Percentiles rank a stretch among this genome's conserved stretches.
Evolutionary conservation across 1,140 invertebrate species (phyloP).

Genomic region (Drosophila rufa): DNA sequence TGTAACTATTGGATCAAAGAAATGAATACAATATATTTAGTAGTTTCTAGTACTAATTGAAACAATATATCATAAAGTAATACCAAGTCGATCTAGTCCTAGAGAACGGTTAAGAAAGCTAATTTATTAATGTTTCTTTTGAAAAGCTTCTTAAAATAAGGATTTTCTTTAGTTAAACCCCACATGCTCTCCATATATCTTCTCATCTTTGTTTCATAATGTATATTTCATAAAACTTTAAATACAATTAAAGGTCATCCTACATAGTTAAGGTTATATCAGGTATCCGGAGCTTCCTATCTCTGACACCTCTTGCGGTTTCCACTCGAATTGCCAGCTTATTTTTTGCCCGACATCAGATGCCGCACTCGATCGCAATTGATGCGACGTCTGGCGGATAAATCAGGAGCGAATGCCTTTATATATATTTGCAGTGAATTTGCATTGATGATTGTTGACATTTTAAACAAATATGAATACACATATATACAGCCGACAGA

Average conservation of each 20-base stretch:
- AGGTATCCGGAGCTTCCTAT: neutral
- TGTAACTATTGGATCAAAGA: too few species aligned
- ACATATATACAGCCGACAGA: constrained; percentile 31
- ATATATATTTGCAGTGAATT: constrained; percentile 66
- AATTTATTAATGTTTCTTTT: too few species aligned
- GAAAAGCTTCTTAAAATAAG: too few species aligned
- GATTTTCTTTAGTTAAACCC: too few species aligned
- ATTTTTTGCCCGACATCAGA: constrained; percentile 8
- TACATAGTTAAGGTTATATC: neutral
- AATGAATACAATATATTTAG: too few species aligned
- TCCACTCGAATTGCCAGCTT: constrained; percentile 19
- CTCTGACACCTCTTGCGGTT: constrained; percentile 15
- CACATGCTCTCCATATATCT: neutral
- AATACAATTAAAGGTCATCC: neutral
- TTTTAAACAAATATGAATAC: constrained; percentile 76
- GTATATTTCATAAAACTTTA: neutral
- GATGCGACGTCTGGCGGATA: constrained; percentile 36
- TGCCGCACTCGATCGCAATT: constrained; percentile 47
- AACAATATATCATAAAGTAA: too few species aligned
- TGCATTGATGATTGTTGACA: constrained; percentile 81
- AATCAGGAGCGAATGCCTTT: constrained; percentile 42
- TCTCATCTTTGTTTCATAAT: neutral
- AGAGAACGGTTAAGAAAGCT: too few species aligned
- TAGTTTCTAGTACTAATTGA: too few species aligned
- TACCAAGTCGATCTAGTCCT: too few species aligned